Percentiles rank a stretch among this genome's conserved stretches.
phyloP scores from a whole-genome alignment of 2,113 vertebrate genomes.

The Clinocottus analis region DNA sequence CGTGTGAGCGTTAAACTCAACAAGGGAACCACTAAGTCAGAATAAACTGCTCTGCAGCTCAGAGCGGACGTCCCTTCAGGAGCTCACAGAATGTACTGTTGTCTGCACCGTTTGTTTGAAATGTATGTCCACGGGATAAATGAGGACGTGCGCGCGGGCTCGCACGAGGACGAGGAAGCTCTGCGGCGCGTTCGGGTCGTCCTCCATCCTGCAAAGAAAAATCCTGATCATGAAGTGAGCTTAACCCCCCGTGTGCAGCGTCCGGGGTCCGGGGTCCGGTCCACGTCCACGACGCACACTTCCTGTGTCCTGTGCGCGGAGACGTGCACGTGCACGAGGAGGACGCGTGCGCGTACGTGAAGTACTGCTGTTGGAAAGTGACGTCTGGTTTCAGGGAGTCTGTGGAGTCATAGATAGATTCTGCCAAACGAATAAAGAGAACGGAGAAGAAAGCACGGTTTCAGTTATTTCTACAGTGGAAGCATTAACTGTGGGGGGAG shows the following conservation, averaged over 20 bases:
- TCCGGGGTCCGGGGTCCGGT: conserved; percentile 38
- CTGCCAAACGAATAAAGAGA: conserved; percentile 81
- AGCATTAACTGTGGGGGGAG: conserved; percentile 16
- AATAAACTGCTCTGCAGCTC: conserved; percentile 68
- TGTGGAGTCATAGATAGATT: conserved; percentile 61
- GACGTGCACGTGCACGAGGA: conserved; percentile 45
- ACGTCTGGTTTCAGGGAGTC: conserved; percentile 73
- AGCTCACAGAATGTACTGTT: conserved; percentile 75
- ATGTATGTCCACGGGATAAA: conserved; percentile 60
- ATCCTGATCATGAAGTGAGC: conserved; percentile 39
- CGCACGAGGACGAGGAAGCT: conserved; percentile 31
- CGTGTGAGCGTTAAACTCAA: conserved; percentile 53
- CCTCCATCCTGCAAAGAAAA: conserved; percentile 8
- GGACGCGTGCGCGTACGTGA: conserved; percentile 42
- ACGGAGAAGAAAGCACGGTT: conserved; percentile 22
- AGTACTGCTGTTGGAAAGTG: conserved; percentile 64
- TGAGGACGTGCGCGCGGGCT: conserved; percentile 24
- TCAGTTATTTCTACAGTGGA: conserved; percentile 33
- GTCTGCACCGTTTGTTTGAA: conserved; percentile 62
- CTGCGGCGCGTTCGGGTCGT: conserved; percentile 21
- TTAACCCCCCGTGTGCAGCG: conserved; percentile 28
- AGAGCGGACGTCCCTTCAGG: conserved; percentile 56
- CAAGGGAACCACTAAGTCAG: conserved; percentile 81
- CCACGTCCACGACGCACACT: conserved; percentile 34
- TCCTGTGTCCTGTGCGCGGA: conserved; percentile 62